Conservation (phyloP, 2,113 vertebrate species). For the Pithys albifrons region DNA sequence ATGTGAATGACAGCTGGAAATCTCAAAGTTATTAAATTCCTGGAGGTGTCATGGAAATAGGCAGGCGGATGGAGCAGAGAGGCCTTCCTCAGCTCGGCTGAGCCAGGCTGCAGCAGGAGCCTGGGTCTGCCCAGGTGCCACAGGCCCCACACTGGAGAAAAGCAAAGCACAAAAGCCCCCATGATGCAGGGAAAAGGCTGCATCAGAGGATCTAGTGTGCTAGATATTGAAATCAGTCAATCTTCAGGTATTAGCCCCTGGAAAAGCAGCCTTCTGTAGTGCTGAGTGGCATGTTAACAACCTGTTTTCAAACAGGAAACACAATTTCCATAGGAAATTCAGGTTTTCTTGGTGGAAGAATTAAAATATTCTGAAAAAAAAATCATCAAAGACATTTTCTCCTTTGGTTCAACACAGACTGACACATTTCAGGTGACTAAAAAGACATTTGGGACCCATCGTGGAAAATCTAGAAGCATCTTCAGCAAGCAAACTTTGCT, state of each 20-base stretch:
- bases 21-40: conserved; percentile 23
- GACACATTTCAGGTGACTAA: not conserved
- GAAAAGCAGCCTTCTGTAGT: conserved; percentile 15
- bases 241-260: conserved; percentile 21
- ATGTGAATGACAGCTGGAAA: conserved; percentile 43
- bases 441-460: not conserved
- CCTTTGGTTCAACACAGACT: not conserved
- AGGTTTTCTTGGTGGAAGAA: not conserved
- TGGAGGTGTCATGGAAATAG: not conserved
- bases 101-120: not conserved
- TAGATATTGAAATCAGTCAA: conserved; percentile 13
- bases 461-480: not conserved
- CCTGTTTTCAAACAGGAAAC: conserved; percentile 8
- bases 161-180: not conserved
- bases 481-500: rapidly evolving
- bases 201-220: not conserved
- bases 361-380: not conserved
- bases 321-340: conserved; percentile 26
- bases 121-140: not conserved
- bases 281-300: not conserved
- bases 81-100: not conserved
- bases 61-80: not conserved
- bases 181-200: not conserved
- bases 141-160: not conserved
- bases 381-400: not conserved